phyloP scores from a whole-genome alignment of 2,797 vertebrate species.

The Oreochromis grahami region DNA sequence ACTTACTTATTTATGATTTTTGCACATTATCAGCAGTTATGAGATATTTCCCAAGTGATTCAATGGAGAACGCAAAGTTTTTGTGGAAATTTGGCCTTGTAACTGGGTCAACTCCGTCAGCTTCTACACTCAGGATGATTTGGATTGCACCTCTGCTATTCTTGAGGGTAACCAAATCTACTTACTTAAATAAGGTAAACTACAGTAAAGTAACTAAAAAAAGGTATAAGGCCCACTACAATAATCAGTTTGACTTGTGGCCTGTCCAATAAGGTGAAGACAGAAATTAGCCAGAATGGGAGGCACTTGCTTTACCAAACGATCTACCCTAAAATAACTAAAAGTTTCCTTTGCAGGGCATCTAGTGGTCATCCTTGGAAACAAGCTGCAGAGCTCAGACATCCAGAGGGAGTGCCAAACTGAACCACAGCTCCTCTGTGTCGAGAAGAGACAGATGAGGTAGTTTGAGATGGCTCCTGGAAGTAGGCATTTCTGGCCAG shows the following conservation, averaged over 20 bases:
- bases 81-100: conserved; percentile 29
- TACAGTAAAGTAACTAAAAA: neutral
- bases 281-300: neutral
- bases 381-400: neutral
- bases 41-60: conserved; percentile 43
- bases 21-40: conserved; percentile 13
- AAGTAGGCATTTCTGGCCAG: conserved; percentile 30
- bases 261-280: neutral
- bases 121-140: neutral
- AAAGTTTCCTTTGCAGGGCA: neutral
- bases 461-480: conserved; percentile 5
- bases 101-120: conserved; percentile 32
- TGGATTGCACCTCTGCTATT: conserved; percentile 1
- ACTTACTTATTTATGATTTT: conserved; percentile 38
- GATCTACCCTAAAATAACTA: neutral
- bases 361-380: neutral
- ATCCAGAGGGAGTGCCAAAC: neutral
- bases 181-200: neutral
- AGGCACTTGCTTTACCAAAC: neutral
- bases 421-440: conserved; percentile 14
- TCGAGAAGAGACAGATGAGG: conserved; percentile 22
- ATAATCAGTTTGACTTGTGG: neutral
- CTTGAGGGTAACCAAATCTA: neutral
- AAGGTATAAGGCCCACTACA: neutral
- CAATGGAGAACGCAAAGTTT: conserved; percentile 17